A percentile compares a stretch with the other conserved stretches of the same genome.
These are phyloP conservation scores for Epinephelus moara DNA, from an alignment of 2,113 vertebrate genomes.

Conservation along the genomic window DNA sequence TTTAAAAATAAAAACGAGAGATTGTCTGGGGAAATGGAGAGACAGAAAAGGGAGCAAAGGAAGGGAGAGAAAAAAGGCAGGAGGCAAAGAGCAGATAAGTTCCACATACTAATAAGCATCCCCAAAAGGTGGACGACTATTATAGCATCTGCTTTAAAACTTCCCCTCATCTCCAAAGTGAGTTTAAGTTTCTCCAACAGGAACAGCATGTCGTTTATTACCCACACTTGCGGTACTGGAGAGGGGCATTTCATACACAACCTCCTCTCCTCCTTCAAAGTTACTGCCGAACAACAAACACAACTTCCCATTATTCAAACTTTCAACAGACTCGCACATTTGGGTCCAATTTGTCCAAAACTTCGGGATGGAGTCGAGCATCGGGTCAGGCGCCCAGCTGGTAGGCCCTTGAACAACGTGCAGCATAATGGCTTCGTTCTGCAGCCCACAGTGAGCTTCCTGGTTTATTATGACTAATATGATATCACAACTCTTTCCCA, in stretches of 20 bases:
- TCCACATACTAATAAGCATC: conserved; percentile 35
- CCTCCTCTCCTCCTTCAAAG: conserved; percentile 13
- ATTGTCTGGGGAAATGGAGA: conserved; percentile 44
- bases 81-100: conserved; percentile 38
- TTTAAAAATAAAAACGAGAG: conserved; percentile 48
- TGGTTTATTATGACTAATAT: conserved; percentile 17
- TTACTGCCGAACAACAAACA: neutral
- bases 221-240: neutral
- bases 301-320: neutral
- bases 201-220: neutral
- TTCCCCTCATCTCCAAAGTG: conserved; percentile 16
- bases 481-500: conserved; percentile 9
- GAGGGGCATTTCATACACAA: conserved; percentile 3
- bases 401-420: neutral
- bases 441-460: neutral
- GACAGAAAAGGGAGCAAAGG: conserved; percentile 22
- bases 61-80: conserved; percentile 22
- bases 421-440: conserved; percentile 1
- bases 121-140: conserved; percentile 4
- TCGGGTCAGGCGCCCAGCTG: conserved; percentile 15
- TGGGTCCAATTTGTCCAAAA: conserved; percentile 17
- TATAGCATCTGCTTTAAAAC: conserved; percentile 23
- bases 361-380: neutral
- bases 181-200: conserved; percentile 2
- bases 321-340: neutral